phyloP scores from a whole-genome alignment of 2,113 vertebrate species.

The Agelaius phoeniceus region DNA sequence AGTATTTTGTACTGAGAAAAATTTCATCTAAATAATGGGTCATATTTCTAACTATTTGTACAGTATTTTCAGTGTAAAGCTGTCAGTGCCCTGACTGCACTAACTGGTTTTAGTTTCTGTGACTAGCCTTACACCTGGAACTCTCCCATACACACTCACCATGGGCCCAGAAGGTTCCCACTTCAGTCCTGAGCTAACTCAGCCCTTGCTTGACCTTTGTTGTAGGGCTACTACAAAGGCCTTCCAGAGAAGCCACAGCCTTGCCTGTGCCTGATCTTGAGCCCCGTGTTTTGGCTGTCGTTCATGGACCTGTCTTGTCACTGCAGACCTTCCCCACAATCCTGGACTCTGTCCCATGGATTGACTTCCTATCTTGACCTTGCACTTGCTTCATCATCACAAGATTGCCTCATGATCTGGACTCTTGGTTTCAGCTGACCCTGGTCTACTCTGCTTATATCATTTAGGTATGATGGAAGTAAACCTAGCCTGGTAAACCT shows the following conservation, averaged over 20 bases:
- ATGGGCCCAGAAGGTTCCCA: neutral
- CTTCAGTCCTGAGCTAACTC: neutral
- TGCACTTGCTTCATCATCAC: neutral
- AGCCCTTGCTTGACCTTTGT: neutral
- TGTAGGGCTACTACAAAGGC: neutral
- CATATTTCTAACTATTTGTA: neutral
- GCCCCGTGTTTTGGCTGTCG: neutral
- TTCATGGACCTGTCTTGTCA: neutral
- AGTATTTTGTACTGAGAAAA: neutral
- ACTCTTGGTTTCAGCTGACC: neutral
- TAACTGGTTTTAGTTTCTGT: fast-evolving
- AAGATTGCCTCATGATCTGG: neutral
- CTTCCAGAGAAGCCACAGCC: neutral
- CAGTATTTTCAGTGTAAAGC: neutral
- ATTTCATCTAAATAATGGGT: neutral
- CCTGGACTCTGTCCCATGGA: neutral
- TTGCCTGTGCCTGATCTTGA: neutral
- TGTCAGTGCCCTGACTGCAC: neutral
- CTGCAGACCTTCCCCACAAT: neutral
- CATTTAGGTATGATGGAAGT: neutral
- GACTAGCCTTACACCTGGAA: neutral
- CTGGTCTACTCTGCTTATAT: neutral
- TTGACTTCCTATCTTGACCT: neutral
- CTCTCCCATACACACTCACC: neutral
- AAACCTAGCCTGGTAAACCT: neutral